Base-by-base conservation (phyloP, 30 jellyfish, hydroid and myxozoan species). In the Mastigias papua region DNA sequence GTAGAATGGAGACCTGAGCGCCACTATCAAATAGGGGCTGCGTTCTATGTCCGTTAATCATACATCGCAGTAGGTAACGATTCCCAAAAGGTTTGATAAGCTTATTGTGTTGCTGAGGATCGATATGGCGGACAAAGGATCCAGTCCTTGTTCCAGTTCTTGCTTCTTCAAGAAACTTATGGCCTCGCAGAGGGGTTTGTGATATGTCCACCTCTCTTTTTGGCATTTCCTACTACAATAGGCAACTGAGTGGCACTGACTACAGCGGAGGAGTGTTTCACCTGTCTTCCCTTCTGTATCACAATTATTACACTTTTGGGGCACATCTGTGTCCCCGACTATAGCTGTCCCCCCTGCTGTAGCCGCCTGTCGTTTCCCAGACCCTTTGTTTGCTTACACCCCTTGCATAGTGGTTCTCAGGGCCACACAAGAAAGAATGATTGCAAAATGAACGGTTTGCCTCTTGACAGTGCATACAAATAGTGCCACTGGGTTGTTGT, bases 11-110 rank as follows among this genome's bases (percentile, higher is more conserved):
- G 27, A 83, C 87, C 50, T 83, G 93, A 17, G 93, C 76, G 22
- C 93, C 93, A 19, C 79, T 83, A 69, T 31, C 93, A 76, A 86
- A 83, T 35, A 83, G 57, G 1, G 78, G 87, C 26, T 51, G 35
- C 3, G 3, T 19, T n/a, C 30, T 32, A 6, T 10, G 21, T 9
- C 57, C 87, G 27, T 71, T 49, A 19, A 83, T 29, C 67, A 23
- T 46, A 26, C 93, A 69, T 1, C n/a, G 23, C 13, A 70, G 22
- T 9, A 69, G 28, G 57, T 87, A 83, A 48, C 51, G 48, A 66
- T 69, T 49, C 16, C 93, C 93, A 23, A 83, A 87, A 17, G 32
- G 82, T 32, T 48, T 70, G 34, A 70, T 70, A 70, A 11, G 82
- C 29, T 70, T 70, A 32, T 30, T 25, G 34, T 70, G 82, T 17